Base-by-base conservation (phyloP, 2,797 vertebrate species). In the Arvicola amphibius region DNA sequence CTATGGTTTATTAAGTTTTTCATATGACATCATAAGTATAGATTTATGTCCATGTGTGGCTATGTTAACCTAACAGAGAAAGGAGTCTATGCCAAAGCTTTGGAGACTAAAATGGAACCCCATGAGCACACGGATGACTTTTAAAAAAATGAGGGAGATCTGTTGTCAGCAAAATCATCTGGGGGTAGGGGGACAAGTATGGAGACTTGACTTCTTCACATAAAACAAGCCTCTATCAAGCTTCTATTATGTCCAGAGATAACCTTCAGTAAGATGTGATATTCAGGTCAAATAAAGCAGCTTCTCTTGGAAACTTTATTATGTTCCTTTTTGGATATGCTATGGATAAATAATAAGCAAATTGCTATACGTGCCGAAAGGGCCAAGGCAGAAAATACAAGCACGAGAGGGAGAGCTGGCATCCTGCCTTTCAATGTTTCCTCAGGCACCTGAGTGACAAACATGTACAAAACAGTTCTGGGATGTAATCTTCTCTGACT, bases 361-460 rank as follows among this genome's bases (percentile, higher is more conserved):
- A 67, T 74, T 19, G 59, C 73, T 23, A 65, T 37, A 56, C 8
- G 91, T 37, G 27, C 4, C 34, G n/a, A 76, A 25, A 92, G 16
- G 95, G 80, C 67, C 93, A 88, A 90, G 63, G 48, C 87, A 97
- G 37, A 79, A 90, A 73, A 51, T 59, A 17, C 81, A 4, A 79
- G 6, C 12, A 10, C 25, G 53, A 78, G n/a, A 88, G 9, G 16
- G 46, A 3, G 59, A 48, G 34, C 6, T 56, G 51, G 0, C 16
- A 67, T 61, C 59, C 19, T 86, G 16, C 32, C 83, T 86, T 29
- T 29, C 23, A 81, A 79, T 71, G 32, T 79, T 67, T 90, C 53
- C 37, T 83, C 61, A 48, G 88, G 34, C 5, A 17, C 32, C 37
- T 5, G 56, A 8, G 37, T 63, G 59, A 71, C 9, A 73, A 9